Percentiles rank a stretch among this genome's conserved stretches.
Conservation (phyloP, 2,797 vertebrate species). For the Todus mexicanus region DNA sequence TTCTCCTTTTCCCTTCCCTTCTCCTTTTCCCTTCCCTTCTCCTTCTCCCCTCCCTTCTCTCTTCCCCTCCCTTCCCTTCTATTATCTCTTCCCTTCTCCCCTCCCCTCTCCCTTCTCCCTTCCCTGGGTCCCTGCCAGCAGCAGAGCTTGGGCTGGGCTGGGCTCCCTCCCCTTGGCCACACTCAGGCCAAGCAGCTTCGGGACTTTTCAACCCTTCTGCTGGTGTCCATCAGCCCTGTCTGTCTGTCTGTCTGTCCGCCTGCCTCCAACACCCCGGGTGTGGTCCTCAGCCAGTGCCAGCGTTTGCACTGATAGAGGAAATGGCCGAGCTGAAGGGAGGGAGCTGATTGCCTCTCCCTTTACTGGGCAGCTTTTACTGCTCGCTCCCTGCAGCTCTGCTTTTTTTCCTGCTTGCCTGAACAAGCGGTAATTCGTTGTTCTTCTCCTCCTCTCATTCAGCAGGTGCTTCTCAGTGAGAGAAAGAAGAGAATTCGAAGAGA, state of each 20-base stretch:
- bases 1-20: too few relatives aligned
- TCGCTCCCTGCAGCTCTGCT: neutral
- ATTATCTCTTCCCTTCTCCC: too few relatives aligned
- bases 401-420: neutral
- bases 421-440: neutral
- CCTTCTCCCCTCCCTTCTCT: too few relatives aligned
- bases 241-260: neutral
- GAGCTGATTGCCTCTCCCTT: neutral
- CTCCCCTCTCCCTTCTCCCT: too few relatives aligned
- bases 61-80: too few relatives aligned
- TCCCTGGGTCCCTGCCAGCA: too few relatives aligned
- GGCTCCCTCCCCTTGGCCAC: neutral
- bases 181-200: neutral
- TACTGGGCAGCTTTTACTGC: neutral
- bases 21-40: too few relatives aligned
- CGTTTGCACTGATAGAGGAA: slow-evolving; percentile 8
- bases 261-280: neutral
- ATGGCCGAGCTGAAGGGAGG: neutral
- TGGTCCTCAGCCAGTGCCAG: slow-evolving; percentile 19
- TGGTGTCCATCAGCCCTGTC: neutral
- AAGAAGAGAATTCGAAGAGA: neutral
- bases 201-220: neutral
- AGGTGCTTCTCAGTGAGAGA: slow-evolving; percentile 1
- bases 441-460: neutral
- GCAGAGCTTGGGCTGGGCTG: too few relatives aligned